Base-by-base conservation (phyloP, 2,797 vertebrate species). In the Sternarchorhynchus goeldii region DNA sequence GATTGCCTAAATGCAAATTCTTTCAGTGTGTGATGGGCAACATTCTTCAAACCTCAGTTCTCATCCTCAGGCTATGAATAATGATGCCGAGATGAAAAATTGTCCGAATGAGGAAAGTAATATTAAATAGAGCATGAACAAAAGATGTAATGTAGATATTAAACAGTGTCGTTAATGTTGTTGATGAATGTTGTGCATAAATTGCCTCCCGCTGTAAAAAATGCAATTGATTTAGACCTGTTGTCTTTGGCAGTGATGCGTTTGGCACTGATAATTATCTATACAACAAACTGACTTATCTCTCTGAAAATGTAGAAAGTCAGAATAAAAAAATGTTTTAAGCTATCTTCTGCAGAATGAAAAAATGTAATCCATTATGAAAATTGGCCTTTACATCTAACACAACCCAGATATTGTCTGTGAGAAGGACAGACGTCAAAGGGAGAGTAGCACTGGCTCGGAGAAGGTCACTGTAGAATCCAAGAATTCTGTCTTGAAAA, bases 321-420 rank as follows among this genome's bases (percentile, higher is more conserved):
- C 59, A 78, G 85, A 21, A 89, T 85, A 81, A 58, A 77, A 88
- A 89, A 89, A 88, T 84, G 85, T 89, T 78, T 58, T 73, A 53
- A 25, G 29, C 36, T 34, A 41, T 70, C 56, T 55, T 78, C 59
- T 78, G 39, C 70, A 12, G 20, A 68, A 21, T 21, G 81, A 80
- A 89, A 25, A 92, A 90, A 90, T 82, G 84, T 82, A 91, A 90
- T 86, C 87, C 84, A 83, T 88, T 78, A 79, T 84, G 90, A 87
- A 91, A 91, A 90, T 86, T 81, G 81, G 88, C 90, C 86, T 85
- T 87, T 92, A 82, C 82, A 80, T 90, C 81, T 78, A 70, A 88
- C 84, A 94, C 93, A 93, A 93, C 83, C 88, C 87, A 60, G 78
- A 89, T 88, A 92, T 92, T 93, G 93, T 93, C 86, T 90, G 85